phyloP scores from a whole-genome alignment of 2,888 invertebrate species.

The Orthosia gothica region DNA sequence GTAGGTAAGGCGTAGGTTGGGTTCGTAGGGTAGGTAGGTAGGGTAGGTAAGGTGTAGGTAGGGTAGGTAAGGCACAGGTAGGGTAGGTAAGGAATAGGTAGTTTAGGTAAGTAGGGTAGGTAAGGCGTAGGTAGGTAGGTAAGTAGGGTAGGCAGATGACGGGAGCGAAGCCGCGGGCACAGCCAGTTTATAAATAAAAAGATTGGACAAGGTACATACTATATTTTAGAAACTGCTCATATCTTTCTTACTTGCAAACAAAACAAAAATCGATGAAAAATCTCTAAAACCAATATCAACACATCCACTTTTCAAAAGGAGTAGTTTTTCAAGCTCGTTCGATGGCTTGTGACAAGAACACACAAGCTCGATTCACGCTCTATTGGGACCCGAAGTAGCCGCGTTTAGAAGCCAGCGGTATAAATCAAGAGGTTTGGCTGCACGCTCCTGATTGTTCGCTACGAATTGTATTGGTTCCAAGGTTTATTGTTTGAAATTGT shows the following conservation, averaged over 20 bases:
- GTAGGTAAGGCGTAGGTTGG: too few species aligned
- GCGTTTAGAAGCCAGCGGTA: slow-evolving; percentile 56
- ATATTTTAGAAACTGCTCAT: too few species aligned
- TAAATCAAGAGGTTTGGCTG: slow-evolving; percentile 62
- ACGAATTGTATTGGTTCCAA: slow-evolving; percentile 27
- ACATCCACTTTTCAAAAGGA: slow-evolving; percentile 38
- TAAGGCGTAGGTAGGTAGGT: too few species aligned
- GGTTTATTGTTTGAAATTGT: slow-evolving; percentile 53
- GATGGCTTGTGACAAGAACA: slow-evolving; percentile 58
- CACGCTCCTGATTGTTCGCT: slow-evolving; percentile 43
- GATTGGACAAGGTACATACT: too few species aligned
- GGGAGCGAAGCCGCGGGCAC: too few species aligned
- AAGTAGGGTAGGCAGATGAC: too few species aligned
- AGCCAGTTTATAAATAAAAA: too few species aligned
- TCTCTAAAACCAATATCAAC: not conserved
- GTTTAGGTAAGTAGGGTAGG: too few species aligned
- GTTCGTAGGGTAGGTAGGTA: too few species aligned
- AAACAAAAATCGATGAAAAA: not conserved
- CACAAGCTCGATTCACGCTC: slow-evolving; percentile 52
- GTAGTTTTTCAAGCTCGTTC: slow-evolving; percentile 35
- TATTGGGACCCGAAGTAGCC: slow-evolving; percentile 61
- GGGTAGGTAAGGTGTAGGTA: too few species aligned
- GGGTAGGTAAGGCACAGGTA: too few species aligned
- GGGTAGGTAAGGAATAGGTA: too few species aligned
- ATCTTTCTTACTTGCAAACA: not conserved